phyloP scores from a whole-genome alignment of 2,797 vertebrate species.

The Micromesistius poutassou region DNA sequence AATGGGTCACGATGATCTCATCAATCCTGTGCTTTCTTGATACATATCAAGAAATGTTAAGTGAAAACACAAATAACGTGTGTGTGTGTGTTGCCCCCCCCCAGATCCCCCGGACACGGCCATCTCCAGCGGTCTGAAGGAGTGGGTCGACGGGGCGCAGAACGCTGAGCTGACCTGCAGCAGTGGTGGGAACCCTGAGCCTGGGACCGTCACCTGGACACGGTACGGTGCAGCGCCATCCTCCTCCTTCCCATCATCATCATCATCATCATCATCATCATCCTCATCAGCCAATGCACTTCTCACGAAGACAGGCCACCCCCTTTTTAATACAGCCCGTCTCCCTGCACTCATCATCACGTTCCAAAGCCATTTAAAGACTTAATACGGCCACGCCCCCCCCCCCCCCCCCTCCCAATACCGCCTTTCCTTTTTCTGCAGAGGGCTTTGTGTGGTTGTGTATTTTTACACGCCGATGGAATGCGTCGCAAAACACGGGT shows the following conservation, averaged over 20 bases:
- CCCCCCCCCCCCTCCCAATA: too few species aligned
- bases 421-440: background rate
- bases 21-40: too few species aligned
- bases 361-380: background rate
- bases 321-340: background rate
- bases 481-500: slow-evolving; percentile 36
- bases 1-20: too few species aligned
- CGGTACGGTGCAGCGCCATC: slow-evolving; percentile 63
- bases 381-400: background rate
- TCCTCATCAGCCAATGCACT: background rate
- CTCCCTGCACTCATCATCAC: background rate
- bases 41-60: background rate
- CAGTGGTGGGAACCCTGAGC: slow-evolving; percentile 60
- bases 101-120: slow-evolving; percentile 72
- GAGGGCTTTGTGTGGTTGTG: slow-evolving; percentile 20
- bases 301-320: background rate
- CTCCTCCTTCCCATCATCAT: too few species aligned
- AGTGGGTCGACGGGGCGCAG: slow-evolving; percentile 56
- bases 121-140: slow-evolving; percentile 35
- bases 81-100: slow-evolving; percentile 16
- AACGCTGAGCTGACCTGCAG: slow-evolving; percentile 64
- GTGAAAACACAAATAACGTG: background rate
- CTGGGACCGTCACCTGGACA: slow-evolving; percentile 70
- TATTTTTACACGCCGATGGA: slow-evolving; percentile 42
- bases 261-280: background rate